phyloP scores from a whole-genome alignment of 2,888 invertebrate species.

The Pherbina coryleti region DNA sequence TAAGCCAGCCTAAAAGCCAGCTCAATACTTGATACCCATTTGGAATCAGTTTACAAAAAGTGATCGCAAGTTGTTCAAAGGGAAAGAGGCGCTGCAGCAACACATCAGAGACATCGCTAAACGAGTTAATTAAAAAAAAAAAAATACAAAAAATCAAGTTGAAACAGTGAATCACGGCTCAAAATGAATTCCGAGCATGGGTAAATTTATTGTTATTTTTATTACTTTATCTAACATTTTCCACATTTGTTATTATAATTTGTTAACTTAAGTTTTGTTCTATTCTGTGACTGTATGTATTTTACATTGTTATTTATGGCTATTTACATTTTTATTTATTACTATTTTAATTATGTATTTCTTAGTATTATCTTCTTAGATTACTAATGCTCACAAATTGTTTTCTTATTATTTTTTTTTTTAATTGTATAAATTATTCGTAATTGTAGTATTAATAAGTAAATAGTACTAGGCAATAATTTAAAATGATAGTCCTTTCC shows the following conservation, averaged over 20 bases:
- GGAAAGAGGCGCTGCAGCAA: slow-evolving; percentile 5
- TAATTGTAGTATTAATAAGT: too few relatives aligned
- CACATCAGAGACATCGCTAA: slow-evolving; percentile 17
- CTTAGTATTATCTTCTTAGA: not conserved
- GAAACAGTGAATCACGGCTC: slow-evolving; percentile 53
- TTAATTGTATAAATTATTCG: too few relatives aligned
- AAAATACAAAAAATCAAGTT: slow-evolving; percentile 5
- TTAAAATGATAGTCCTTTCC: too few relatives aligned
- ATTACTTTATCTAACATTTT: not conserved
- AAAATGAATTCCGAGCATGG: slow-evolving; percentile 70
- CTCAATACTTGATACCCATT: slow-evolving; percentile 13
- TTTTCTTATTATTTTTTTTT: not conserved
- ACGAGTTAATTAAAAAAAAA: slow-evolving; percentile 19
- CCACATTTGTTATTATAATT: not conserved
- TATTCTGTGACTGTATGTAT: too few relatives aligned
- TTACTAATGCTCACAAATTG: not conserved
- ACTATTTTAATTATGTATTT: not conserved
- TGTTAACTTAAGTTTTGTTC: too few relatives aligned
- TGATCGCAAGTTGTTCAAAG: not conserved
- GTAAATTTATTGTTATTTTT: slow-evolving; percentile 55
- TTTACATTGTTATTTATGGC: too few relatives aligned
- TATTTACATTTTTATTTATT: not conserved
- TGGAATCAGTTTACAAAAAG: slow-evolving; percentile 21
- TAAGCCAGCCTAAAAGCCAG: not conserved
- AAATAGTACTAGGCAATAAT: too few relatives aligned